Evolutionary conservation across 2,888 invertebrate genomes (phyloP).

Genomic region (Pegoplata infirma): DNA sequence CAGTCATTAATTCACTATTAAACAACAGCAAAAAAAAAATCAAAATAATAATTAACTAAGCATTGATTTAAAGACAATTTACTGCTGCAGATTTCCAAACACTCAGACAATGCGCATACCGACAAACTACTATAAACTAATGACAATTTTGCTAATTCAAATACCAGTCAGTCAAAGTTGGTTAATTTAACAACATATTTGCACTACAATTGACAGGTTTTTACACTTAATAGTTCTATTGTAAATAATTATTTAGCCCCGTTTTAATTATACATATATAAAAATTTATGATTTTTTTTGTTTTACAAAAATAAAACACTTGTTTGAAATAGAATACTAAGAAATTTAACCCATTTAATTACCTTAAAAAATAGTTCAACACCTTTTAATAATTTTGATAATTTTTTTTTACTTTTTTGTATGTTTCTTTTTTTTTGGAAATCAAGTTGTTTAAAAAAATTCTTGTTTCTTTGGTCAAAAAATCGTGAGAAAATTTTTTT

Average conservation of each 20-base stretch:
- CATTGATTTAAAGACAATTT: constrained; percentile 55
- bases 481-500: constrained; percentile 57
- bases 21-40: constrained; percentile 25
- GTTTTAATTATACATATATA: no score
- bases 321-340: constrained; percentile 35
- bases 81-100: constrained; percentile 37
- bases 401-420: no score
- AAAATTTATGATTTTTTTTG: background rate
- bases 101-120: background rate
- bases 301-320: constrained; percentile 40
- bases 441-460: background rate
- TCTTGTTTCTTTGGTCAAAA: constrained; percentile 2
- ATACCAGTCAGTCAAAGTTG: constrained; percentile 40
- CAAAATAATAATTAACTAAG: constrained; percentile 52
- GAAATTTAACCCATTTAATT: constrained; percentile 55
- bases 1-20: constrained; percentile 41
- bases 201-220: constrained; percentile 74
- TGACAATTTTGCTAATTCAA: constrained; percentile 44
- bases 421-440: no score
- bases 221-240: constrained; percentile 19
- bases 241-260: constrained; percentile 22
- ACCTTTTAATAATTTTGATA: constrained; percentile 49
- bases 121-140: constrained; percentile 53
- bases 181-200: constrained; percentile 68
- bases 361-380: constrained; percentile 51